Base-by-base conservation (phyloP, 2,797 vertebrate genomes). In the Danio choprae region DNA sequence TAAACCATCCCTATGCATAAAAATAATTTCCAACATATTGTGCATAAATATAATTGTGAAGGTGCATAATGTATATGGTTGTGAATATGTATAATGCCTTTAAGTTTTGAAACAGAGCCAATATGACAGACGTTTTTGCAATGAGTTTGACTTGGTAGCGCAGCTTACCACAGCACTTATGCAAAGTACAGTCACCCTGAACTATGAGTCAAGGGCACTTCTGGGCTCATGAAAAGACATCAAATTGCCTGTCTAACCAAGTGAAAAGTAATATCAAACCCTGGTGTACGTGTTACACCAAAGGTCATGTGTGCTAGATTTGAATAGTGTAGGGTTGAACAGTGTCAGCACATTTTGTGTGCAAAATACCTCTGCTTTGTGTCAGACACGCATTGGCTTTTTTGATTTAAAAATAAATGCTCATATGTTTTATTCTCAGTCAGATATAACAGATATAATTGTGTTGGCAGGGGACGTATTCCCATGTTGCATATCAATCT, bases 401-500 rank as follows among this genome's bases (percentile, higher is more conserved):
- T 36, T 69, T 36, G 43, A 59, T 59, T 79, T 70, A 6, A 70
- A 60, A 79, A 59, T 41, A 51, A 70, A 70, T 62, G 56, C 56
- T 69, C 74, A 44, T 38, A 18, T 18, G 16, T 58, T 77, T 79
- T 51, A 20, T 53, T 53, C 56, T n/a, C 65, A 51, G 41, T 70
- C 77, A 79, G 78, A 78, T n/a, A 70, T 60, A 78, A 50, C 55
- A 46, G 44, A 69, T 70, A 22, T 79, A 53, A 62, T 71, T 71
- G 22, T 50, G 18, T 62, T 62, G 67, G 77, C 67, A 41, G 36
- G 3, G 46, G 71, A 15, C 0, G 1, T 29, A 50, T 43, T 79
- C 77, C 77, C 77, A 79, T n/a, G 44, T 53, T 16, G 67, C 56
- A 53, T 70, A 79, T 79, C 77, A 56, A 79, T 70, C 56, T 51